Conservation (phyloP, 2,888 invertebrate species). For the Biston betularia region DNA sequence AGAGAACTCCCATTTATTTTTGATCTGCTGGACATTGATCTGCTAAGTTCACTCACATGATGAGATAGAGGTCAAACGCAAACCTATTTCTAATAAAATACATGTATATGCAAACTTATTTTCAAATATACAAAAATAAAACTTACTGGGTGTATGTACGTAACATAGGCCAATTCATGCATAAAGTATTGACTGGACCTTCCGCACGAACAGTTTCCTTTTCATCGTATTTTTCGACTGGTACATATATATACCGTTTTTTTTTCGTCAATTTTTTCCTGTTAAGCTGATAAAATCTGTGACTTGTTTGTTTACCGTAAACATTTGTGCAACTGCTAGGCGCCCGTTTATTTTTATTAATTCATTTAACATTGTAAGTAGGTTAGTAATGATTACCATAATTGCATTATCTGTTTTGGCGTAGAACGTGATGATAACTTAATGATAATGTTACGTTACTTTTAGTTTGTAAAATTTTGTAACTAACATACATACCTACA, state of each 20-base stretch:
- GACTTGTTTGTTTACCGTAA: conserved; percentile 3
- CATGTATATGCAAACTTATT: no score
- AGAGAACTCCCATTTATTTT: no score
- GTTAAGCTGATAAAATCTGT: conserved; percentile 2
- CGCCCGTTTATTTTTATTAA: not conserved
- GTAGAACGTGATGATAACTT: conserved; percentile 7
- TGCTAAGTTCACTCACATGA: no score
- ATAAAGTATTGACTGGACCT: conserved; percentile 54
- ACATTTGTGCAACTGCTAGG: conserved; percentile 1
- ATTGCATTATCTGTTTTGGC: conserved; percentile 31
- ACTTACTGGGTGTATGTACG: conserved; percentile 1
- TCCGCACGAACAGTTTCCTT: conserved; percentile 39
- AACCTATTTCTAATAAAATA: no score
- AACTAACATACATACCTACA: not conserved
- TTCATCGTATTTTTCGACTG: conserved; percentile 20
- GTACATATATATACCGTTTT: conserved; percentile 2
- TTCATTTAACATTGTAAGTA: not conserved
- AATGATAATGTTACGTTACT: not conserved
- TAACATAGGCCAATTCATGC: conserved; percentile 54
- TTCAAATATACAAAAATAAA: not conserved
- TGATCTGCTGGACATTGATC: no score
- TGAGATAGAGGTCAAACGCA: no score
- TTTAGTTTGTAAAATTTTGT: not conserved
- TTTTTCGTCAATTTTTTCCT: conserved; percentile 3
- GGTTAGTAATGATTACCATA: conserved; percentile 11